phyloP scores from a whole-genome alignment of 2,888 invertebrate species.

The Catocala sponsa region DNA sequence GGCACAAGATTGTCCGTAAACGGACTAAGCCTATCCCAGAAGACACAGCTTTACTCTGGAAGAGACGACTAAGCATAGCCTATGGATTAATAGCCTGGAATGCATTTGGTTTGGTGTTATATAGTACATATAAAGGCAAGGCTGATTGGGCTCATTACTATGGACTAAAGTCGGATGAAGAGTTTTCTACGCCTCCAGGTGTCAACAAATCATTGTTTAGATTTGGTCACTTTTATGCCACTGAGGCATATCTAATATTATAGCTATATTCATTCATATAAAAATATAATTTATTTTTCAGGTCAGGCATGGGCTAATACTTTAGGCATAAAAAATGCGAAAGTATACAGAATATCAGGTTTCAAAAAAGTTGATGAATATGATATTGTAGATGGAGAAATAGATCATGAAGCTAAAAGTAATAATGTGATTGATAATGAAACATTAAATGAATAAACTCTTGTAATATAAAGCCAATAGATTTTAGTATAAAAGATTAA shows the following conservation, averaged over 20 bases:
- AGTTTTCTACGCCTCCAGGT: slow-evolving; percentile 88
- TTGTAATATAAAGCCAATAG: too few species aligned
- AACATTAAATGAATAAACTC: background rate
- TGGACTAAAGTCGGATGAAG: slow-evolving; percentile 89
- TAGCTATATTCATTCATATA: too few species aligned
- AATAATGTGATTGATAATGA: background rate
- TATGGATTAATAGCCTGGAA: slow-evolving; percentile 92
- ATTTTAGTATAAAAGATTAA: too few species aligned
- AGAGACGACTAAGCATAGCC: slow-evolving; percentile 88
- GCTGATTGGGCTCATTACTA: slow-evolving; percentile 91
- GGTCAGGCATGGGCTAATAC: slow-evolving; percentile 87
- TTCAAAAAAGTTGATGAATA: slow-evolving; percentile 80
- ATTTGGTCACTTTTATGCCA: background rate
- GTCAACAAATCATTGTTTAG: slow-evolving; percentile 25
- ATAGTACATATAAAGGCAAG: slow-evolving; percentile 88
- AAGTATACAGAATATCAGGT: slow-evolving; percentile 86
- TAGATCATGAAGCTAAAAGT: slow-evolving; percentile 24
- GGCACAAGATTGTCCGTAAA: slow-evolving; percentile 76
- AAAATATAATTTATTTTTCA: slow-evolving; percentile 51
- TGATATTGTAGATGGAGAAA: slow-evolving; percentile 78
- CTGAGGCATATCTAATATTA: too few species aligned
- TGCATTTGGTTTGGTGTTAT: slow-evolving; percentile 90
- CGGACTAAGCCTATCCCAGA: slow-evolving; percentile 78
- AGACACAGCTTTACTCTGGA: slow-evolving; percentile 88
- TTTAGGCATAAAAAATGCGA: slow-evolving; percentile 87